Conservation (phyloP, 2,113 vertebrate species). For the Paracanthobrama guichenoti region DNA sequence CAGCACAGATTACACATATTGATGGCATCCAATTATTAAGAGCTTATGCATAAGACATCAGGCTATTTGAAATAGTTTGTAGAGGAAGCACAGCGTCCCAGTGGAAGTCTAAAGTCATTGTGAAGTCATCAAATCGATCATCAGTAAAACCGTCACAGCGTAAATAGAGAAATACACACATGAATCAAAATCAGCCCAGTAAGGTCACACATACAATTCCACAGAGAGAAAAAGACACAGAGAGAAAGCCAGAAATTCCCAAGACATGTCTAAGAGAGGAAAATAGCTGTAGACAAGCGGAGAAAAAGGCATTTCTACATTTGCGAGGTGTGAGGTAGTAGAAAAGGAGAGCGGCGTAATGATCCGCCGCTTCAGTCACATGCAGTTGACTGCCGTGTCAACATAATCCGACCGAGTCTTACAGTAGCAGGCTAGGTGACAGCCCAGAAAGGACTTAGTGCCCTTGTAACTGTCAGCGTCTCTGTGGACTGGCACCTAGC, state of each 20-base stretch:
- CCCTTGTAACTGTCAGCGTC: slow-evolving; percentile 49
- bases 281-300: slow-evolving; percentile 26
- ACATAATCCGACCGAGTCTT: slow-evolving; percentile 43
- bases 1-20: slow-evolving; percentile 32
- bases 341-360: background rate
- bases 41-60: slow-evolving; percentile 37
- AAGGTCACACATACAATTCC: slow-evolving; percentile 26
- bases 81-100: background rate
- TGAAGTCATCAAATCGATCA: slow-evolving; percentile 40
- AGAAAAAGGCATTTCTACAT: slow-evolving; percentile 1
- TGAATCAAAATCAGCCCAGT: slow-evolving; percentile 30
- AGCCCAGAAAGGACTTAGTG: slow-evolving; percentile 47
- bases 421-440: slow-evolving; percentile 45
- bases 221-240: background rate
- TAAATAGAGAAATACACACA: slow-evolving; percentile 30
- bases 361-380: slow-evolving; percentile 23
- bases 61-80: slow-evolving; percentile 29
- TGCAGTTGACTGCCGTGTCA: slow-evolving; percentile 51
- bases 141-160: slow-evolving; percentile 20
- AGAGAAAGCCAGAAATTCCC: background rate
- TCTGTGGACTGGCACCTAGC: slow-evolving; percentile 42
- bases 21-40: slow-evolving; percentile 49
- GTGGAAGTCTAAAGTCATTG: slow-evolving; percentile 30
- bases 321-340: background rate
- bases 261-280: background rate